Base-by-base conservation (phyloP, 2,888 invertebrate species). In the Sphaerophoria rueppellii region DNA sequence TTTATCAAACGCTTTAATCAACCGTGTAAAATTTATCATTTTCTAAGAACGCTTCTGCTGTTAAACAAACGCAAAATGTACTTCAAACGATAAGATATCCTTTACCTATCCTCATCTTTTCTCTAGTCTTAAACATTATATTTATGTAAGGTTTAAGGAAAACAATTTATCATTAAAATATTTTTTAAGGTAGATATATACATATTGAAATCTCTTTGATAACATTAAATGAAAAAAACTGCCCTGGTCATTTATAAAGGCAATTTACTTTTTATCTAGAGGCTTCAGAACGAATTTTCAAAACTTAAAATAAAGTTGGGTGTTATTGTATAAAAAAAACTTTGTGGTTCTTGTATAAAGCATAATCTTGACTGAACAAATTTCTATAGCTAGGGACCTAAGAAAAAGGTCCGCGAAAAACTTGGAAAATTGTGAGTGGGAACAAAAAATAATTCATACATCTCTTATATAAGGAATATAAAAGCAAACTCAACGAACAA, bases 351-450 rank as follows among this genome's bases (percentile, higher is more conserved):
- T 73, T 61, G 32, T 55, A 69, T 34, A 55, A 73, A 69, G 46
- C 60, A 79, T 40, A 73, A 55, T 73, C 67, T 55, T 67, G 60
- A 73, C 67, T 60, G 54, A 60, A 16, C 54, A 73, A 67, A 79
- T 74, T 7, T 69, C 24, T 24, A 24, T 24, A n/a, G n/a, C n/a
- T n/a, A 24, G 24, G 24, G 1, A 24, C 74, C 61, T 9, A 16
- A 69, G 40, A 74, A 50, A 73, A 46, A 80, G 61, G 69, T 40
- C 48, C 74, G 65, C 78, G 67, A 37, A 72, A 46, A 69, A 61
- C 60, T 60, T 55, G n/a, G 34, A 43, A 70, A 63, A 60, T 63
- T 74, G 34, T 50, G 32, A 57, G 7, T 63, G 54, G n/a, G 52
- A 61, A 63, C 37, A 63, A 73, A 73, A 69, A 69, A 43, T 52